A percentile compares a stretch with the other conserved stretches of the same genome.
Conservation (phyloP, 2,797 vertebrate species). For the Chaetophractus vellerosus region DNA sequence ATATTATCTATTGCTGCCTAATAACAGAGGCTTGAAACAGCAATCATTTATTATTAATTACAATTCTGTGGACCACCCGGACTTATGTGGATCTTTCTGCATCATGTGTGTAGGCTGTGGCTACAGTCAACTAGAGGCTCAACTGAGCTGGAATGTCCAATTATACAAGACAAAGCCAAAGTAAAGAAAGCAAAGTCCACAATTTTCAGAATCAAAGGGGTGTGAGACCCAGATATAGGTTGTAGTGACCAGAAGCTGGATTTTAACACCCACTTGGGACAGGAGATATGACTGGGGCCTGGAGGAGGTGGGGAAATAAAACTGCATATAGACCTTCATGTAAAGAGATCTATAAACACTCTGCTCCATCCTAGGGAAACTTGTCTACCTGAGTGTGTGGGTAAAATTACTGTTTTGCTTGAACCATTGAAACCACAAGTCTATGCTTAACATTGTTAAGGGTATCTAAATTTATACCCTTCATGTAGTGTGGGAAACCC, state of each 20-base stretch:
- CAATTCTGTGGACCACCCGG: not conserved
- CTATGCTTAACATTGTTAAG: not conserved
- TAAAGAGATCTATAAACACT: not conserved
- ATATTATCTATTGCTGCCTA: not conserved
- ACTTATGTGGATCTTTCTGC: not conserved
- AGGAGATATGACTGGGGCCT: not conserved
- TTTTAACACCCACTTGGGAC: not conserved
- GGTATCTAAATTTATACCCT: not conserved
- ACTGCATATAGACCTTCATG: not conserved
- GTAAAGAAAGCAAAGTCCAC: not conserved
- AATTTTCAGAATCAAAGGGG: not conserved
- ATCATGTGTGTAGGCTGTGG: not conserved
- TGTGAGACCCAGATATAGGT: not conserved
- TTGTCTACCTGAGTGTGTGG: not conserved
- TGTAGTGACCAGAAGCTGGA: not conserved
- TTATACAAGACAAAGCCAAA: not conserved
- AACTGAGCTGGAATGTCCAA: not conserved
- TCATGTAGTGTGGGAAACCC: not conserved
- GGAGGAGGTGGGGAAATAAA: not conserved
- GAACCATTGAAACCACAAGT: slow-evolving; percentile 19
- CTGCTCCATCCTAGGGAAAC: not conserved
- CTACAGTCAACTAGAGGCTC: not conserved
- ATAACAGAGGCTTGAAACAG: not conserved
- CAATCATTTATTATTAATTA: not conserved
- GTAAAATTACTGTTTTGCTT: slow-evolving; percentile 26